Conservation (phyloP, 2,888 invertebrate genomes). For the Eilema depressum region DNA sequence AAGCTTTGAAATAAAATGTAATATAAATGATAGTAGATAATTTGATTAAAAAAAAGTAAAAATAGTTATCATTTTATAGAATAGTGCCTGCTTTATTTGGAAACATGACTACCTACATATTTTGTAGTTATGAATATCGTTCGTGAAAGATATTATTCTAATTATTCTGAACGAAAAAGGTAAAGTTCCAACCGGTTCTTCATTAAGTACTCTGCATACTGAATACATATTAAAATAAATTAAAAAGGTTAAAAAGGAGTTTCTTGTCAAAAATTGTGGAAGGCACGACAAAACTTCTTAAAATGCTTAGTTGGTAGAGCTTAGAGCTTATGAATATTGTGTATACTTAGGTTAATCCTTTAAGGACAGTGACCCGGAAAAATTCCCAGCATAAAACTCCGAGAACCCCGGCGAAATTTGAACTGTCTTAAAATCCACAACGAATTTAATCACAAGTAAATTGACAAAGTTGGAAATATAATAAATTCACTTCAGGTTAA, state of each 20-base stretch:
- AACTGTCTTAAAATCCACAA: neutral
- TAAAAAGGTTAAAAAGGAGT: neutral
- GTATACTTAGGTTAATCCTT: constrained; percentile 1
- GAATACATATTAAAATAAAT: constrained; percentile 5
- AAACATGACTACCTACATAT: no score
- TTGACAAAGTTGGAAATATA: constrained; percentile 8
- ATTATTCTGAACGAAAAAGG: constrained; percentile 2
- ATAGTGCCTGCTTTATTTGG: no score
- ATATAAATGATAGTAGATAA: no score
- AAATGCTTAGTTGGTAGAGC: neutral
- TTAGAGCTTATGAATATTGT: neutral
- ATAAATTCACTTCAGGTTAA: neutral
- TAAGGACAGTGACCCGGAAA: neutral
- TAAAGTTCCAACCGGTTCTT: neutral
- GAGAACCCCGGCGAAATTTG: neutral
- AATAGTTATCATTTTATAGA: no score
- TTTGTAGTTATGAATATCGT: no score
- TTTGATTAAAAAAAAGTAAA: no score
- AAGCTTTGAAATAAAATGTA: no score
- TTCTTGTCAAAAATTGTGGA: neutral
- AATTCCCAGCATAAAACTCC: neutral
- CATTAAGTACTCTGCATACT: neutral
- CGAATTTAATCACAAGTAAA: neutral
- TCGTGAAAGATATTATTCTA: neutral
- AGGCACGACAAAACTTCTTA: neutral